Percentiles rank a stretch among this genome's conserved stretches.
Evolutionary conservation across 1,140 invertebrate genomes (phyloP).

Genomic region (Cydia pomonella): DNA sequence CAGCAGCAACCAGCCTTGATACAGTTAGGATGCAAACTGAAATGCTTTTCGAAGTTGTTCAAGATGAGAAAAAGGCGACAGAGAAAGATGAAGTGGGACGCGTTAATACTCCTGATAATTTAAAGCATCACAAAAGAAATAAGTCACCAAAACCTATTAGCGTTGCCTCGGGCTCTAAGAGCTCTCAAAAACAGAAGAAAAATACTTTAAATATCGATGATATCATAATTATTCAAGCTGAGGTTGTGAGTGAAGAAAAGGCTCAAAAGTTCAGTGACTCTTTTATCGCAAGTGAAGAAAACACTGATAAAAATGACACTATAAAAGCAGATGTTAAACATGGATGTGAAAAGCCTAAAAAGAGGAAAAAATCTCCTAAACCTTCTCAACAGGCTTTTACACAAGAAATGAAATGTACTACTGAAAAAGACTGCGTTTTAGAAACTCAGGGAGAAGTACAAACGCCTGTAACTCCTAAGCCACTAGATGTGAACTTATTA

Average conservation of each 20-base stretch:
- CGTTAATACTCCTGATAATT: neutral
- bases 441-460: neutral
- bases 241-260: conserved; percentile 15
- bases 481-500: neutral
- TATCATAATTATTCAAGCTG: conserved; percentile 28
- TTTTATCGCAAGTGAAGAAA: neutral
- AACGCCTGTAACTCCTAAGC: conserved; percentile 11
- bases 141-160: conserved; percentile 20
- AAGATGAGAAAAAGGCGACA: neutral
- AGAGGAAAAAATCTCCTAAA: conserved; percentile 27
- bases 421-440: neutral
- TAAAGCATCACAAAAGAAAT: conserved; percentile 11
- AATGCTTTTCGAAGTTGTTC: neutral
- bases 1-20: neutral
- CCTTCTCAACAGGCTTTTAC: neutral
- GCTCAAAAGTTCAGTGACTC: conserved; percentile 1
- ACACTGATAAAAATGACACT: neutral
- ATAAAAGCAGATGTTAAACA: neutral
- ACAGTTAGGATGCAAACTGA: neutral
- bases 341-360: conserved; percentile 1
- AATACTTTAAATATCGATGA: conserved; percentile 15
- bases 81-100: neutral
- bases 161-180: neutral
- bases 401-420: neutral
- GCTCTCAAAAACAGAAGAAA: neutral